Evolutionary conservation across 2,113 vertebrate genomes (phyloP), one percentile per base, ranked within the genome.

Genomic region (Myodes glareolus): DNA sequence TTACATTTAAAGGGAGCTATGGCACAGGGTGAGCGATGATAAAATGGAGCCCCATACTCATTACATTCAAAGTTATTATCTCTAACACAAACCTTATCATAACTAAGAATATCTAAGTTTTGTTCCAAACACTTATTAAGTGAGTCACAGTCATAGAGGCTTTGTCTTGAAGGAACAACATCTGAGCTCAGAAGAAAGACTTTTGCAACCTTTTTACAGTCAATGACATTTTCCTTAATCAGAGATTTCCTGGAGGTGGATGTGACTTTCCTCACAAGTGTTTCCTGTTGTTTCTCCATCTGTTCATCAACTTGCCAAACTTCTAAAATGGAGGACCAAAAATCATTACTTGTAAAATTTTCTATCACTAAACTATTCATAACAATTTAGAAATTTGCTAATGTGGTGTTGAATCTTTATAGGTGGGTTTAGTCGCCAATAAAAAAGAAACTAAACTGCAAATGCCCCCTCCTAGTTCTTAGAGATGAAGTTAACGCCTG

Each of bases 241-340:
- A 97, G 76, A 91, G 95, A 77, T 97, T 96, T 94, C 92, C 94
- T 94, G 94, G 92, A 96, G 92, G 88, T 73, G 84, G 87, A 78
- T 96, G 94, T 95, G 90, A 97, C 45, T 95, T 95, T 97, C 78
- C 88, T 97, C 92, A 94, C 9, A 94, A 93, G 78, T 82, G 90
- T 92, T 96, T 94, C 94, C 92, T 97, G 96, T 47, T 95, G 95
- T 58, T 96, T 94, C 97, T 96, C 90, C 78, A 97, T 92, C 36
- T 95, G 94, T 63, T 93, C 96, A 93, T 92, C 97, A 95, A 97
- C 96, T 97, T 97, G 85, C 95, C 95, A 98, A 97, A 95, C 84
- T 97, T 98, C 97, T 98, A 97, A 95, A 98, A 97, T 55, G 92
- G 90, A 98, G 95, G 91, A 97, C 25, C 95, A 96, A 95, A 96